These are phyloP conservation scores for Scortum barcoo DNA, from an alignment of 2,113 vertebrate genomes.

Conservation along the genomic window DNA sequence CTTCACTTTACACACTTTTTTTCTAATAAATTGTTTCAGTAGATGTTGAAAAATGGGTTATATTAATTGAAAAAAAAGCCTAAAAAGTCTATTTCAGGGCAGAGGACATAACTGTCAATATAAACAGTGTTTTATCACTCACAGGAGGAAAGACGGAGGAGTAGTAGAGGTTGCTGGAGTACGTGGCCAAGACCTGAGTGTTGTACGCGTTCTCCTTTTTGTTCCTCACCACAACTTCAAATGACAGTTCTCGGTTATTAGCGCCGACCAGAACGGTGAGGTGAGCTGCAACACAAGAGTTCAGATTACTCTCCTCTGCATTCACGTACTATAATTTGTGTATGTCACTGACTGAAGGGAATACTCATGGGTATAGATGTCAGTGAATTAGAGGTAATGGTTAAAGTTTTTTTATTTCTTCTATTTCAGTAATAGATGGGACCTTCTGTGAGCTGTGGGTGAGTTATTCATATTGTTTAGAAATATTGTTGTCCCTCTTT, in stretches of 20 bases:
- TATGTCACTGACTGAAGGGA: not conserved
- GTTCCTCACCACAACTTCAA: slow-evolving; percentile 87
- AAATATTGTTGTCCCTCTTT: not conserved
- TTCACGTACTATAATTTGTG: not conserved
- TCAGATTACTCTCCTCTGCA: slow-evolving; percentile 9
- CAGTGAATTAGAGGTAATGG: not conserved
- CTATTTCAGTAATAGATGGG: not conserved
- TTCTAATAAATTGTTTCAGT: not conserved
- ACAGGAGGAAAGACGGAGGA: slow-evolving; percentile 86
- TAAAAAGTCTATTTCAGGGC: not conserved
- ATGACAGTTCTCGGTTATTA: slow-evolving; percentile 86
- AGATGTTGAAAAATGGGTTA: not conserved
- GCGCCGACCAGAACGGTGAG: slow-evolving; percentile 85
- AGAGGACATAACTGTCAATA: not conserved
- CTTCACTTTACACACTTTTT: not conserved
- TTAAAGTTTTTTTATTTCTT: too few relatives aligned
- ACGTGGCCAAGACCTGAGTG: slow-evolving; percentile 83
- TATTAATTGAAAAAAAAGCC: not conserved
- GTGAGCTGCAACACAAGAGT: slow-evolving; percentile 83
- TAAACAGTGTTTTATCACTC: slow-evolving; percentile 54
- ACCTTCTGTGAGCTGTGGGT: not conserved
- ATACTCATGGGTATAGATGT: too few relatives aligned
- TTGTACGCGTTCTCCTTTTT: slow-evolving; percentile 92
- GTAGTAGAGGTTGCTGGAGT: slow-evolving; percentile 92
- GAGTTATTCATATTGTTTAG: not conserved